Conservation (phyloP, 2,888 invertebrate species). For the Ornithoptera priamus region DNA sequence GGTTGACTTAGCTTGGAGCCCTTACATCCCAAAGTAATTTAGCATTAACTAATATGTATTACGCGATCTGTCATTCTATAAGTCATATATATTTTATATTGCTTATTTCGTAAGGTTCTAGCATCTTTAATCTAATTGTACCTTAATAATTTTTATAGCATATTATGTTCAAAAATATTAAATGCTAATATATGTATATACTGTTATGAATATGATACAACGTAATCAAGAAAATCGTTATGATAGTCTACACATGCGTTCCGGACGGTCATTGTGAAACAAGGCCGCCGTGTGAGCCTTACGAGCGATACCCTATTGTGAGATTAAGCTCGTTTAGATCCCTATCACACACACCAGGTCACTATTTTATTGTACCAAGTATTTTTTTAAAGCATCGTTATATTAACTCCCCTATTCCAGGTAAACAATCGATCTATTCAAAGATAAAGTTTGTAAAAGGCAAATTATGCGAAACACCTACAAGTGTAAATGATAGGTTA, state of each 20-base stretch:
- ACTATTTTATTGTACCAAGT: not conserved
- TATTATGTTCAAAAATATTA: no score
- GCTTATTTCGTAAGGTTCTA: no score
- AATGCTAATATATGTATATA: no score
- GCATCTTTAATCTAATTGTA: no score
- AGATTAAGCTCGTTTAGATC: slow-evolving; percentile 28
- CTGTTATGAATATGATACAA: not conserved
- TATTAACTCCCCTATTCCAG: not conserved
- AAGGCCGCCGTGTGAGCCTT: slow-evolving; percentile 44
- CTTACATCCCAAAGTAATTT: no score
- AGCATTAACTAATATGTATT: no score
- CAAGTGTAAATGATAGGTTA: no score
- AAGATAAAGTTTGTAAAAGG: not conserved
- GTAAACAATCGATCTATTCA: not conserved
- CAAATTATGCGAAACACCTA: not conserved
- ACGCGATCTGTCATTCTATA: no score
- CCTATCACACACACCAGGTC: slow-evolving; percentile 6
- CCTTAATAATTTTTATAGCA: no score
- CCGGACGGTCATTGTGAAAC: slow-evolving; percentile 20
- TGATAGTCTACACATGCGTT: not conserved
- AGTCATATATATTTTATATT: no score
- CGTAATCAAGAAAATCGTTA: not conserved
- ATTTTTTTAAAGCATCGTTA: not conserved
- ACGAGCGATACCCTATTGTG: slow-evolving; percentile 14
- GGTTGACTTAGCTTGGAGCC: no score